A percentile compares a stretch with the other conserved stretches of the same genome.
phyloP scores from a whole-genome alignment of 30 jellyfish, hydroid and myxozoan genomes.

The Pelagia noctiluca region DNA sequence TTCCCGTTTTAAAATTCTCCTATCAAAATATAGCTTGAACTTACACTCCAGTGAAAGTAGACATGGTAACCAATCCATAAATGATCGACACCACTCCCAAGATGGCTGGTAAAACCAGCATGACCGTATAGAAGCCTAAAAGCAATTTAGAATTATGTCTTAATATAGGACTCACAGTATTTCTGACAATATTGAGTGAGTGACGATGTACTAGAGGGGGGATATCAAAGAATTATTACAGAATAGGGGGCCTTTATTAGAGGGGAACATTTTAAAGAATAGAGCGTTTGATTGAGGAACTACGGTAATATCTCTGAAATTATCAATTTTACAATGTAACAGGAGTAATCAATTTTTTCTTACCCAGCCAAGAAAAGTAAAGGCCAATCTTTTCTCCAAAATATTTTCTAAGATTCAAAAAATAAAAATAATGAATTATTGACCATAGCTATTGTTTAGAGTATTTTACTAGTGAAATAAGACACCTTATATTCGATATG shows the following conservation, averaged over 20 bases:
- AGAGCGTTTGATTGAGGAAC: no score
- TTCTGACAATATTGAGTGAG: no score
- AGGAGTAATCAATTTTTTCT: neutral
- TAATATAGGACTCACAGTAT: neutral
- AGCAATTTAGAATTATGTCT: neutral
- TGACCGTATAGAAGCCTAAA: constrained; percentile 74
- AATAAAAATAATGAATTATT: neutral
- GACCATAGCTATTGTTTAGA: no score
- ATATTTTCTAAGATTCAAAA: constrained; percentile 46
- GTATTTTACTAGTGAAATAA: no score
- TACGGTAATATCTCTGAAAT: no score
- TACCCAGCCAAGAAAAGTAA: constrained; percentile 85
- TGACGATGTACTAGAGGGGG: no score
- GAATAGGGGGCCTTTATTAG: no score
- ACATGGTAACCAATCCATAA: constrained; percentile 77
- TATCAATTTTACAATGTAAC: neutral
- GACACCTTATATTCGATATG: no score
- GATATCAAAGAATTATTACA: no score
- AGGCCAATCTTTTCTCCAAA: constrained; percentile 89
- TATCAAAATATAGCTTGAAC: neutral
- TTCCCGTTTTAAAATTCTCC: no score
- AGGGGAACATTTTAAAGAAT: no score
- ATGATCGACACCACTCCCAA: constrained; percentile 62
- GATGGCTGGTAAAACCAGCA: constrained; percentile 81
- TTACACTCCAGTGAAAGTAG: constrained; percentile 52